Conservation (phyloP, 2,113 vertebrate species). For the Nipponia nippon region DNA sequence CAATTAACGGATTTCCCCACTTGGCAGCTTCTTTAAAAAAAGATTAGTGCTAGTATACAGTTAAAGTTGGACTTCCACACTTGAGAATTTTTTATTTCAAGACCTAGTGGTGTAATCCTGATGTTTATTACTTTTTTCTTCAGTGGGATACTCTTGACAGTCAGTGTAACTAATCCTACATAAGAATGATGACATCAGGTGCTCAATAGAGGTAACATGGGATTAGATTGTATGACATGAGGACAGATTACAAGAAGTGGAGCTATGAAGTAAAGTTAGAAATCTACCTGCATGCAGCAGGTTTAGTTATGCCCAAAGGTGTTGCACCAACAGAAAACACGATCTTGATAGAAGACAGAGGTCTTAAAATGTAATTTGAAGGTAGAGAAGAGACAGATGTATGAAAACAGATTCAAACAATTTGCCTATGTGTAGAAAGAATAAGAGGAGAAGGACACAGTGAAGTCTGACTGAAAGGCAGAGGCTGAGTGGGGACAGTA, state of each 20-base stretch:
- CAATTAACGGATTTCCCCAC: not conserved
- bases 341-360: not conserved
- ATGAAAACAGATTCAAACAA: not conserved
- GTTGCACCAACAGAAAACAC: not conserved
- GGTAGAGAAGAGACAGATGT: not conserved
- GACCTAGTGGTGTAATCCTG: not conserved
- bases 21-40: not conserved
- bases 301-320: not conserved
- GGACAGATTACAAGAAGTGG: not conserved
- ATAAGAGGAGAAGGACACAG: not conserved
- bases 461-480: not conserved
- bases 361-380: not conserved
- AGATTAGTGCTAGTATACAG: not conserved
- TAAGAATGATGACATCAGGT: not conserved
- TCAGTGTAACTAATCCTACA: not conserved
- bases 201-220: not conserved
- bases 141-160: not conserved
- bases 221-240: not conserved
- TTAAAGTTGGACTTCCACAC: not conserved
- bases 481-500: not conserved
- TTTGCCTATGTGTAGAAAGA: not conserved
- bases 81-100: not conserved
- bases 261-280: not conserved
- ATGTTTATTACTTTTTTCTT: not conserved
- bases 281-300: not conserved